Evolutionary conservation across 2,113 vertebrate genomes (phyloP).

Genomic region (Callopanchax toddi): DNA sequence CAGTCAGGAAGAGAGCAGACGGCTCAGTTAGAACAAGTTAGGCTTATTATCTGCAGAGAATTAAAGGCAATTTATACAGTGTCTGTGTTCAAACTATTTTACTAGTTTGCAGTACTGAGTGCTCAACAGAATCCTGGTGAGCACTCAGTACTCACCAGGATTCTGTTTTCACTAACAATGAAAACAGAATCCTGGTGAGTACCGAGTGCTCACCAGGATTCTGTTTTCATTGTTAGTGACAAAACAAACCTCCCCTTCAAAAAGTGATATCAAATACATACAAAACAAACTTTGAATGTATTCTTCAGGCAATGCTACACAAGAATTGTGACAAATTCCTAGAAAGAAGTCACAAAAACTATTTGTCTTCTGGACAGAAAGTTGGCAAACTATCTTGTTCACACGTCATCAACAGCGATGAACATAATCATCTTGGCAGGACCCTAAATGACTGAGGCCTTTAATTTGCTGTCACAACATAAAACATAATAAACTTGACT

Average conservation of each 20-base stretch:
- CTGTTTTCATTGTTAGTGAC: background rate
- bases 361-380: background rate
- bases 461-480: background rate
- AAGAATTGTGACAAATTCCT: background rate
- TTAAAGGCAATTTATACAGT: background rate
- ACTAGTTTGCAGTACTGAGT: background rate
- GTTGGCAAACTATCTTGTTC: background rate
- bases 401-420: background rate
- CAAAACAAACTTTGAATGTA: background rate
- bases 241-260: background rate
- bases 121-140: too few species aligned
- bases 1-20: background rate
- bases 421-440: background rate
- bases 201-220: too few species aligned
- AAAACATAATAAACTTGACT: background rate
- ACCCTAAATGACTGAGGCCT: too few species aligned
- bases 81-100: constrained; percentile 2
- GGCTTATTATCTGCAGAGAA: background rate
- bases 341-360: background rate
- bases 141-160: too few species aligned
- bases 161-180: too few species aligned
- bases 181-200: too few species aligned
- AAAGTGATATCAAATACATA: background rate
- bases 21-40: background rate
- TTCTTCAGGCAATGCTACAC: background rate